Evolutionary conservation across 2,113 vertebrate genomes (phyloP).

Genomic region (Vimba vimba): DNA sequence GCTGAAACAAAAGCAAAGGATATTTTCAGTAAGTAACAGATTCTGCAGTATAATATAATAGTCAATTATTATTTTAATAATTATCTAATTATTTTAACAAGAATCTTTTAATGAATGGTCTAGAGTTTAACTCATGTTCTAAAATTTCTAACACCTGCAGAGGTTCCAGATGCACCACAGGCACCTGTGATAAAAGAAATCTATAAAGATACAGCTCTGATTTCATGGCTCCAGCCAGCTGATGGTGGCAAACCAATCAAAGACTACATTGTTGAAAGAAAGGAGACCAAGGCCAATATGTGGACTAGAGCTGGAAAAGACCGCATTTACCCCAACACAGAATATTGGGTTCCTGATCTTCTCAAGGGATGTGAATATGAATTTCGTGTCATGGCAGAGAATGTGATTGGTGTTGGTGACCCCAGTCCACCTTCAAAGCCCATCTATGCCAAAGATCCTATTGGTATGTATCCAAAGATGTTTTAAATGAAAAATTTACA

Average conservation of each 20-base stretch:
- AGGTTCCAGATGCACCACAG: conserved; percentile 93
- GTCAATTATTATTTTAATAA: no score
- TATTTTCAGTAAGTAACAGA: conserved; percentile 87
- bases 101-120: neutral
- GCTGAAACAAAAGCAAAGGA: conserved; percentile 92
- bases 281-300: conserved; percentile 93
- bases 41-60: neutral
- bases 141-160: conserved; percentile 69
- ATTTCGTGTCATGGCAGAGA: conserved; percentile 96
- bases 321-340: conserved; percentile 83
- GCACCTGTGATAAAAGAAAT: conserved; percentile 89
- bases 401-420: conserved; percentile 91
- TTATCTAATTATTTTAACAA: no score
- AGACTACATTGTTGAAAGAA: conserved; percentile 95
- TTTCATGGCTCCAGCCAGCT: conserved; percentile 92
- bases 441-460: conserved; percentile 93
- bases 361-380: conserved; percentile 96
- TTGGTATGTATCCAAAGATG: conserved; percentile 77
- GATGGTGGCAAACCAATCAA: conserved; percentile 98
- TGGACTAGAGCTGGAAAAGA: conserved; percentile 85
- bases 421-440: conserved; percentile 96
- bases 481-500: neutral
- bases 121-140: neutral
- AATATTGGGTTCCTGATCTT: conserved; percentile 91
- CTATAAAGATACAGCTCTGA: conserved; percentile 89